Evolutionary conservation across 2,113 vertebrate species (phyloP).

Genomic region (Oxyruncus cristatus): DNA sequence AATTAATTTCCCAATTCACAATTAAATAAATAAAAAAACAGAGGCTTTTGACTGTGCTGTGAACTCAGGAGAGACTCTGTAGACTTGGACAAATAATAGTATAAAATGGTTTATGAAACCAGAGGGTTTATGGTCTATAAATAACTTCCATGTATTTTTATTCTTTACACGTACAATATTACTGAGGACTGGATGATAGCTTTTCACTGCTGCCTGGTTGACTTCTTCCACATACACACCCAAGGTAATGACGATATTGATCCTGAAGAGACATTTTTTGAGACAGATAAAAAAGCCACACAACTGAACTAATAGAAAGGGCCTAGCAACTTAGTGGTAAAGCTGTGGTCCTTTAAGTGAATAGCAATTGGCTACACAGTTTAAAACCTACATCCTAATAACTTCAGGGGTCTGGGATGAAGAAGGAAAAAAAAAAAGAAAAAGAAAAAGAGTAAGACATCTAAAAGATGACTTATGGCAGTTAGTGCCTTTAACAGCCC

Average conservation of each 20-base stretch:
- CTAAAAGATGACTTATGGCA: conserved; percentile 7
- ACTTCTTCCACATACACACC: conserved; percentile 66
- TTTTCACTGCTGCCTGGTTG: conserved; percentile 74
- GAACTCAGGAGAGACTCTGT: conserved; percentile 59
- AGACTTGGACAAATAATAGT: conserved; percentile 68
- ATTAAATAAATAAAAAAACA: conserved; percentile 60
- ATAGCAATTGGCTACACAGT: conserved; percentile 6
- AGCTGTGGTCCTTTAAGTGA: conserved; percentile 20
- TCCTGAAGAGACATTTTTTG: conserved; percentile 70
- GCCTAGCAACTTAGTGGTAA: conserved; percentile 55
- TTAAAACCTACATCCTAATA: conserved; percentile 42
- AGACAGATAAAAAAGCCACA: conserved; percentile 66
- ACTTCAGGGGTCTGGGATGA: not conserved
- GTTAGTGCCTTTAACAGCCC: not conserved
- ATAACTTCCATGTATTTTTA: conserved; percentile 75
- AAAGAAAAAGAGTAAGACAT: not conserved
- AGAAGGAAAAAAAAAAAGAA: not conserved
- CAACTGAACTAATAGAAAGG: conserved; percentile 57
- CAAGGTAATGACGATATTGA: conserved; percentile 77
- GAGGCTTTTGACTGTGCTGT: conserved; percentile 41
- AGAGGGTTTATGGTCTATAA: conserved; percentile 74
- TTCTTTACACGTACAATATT: conserved; percentile 75
- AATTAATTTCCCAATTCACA: conserved; percentile 71
- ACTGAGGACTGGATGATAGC: conserved; percentile 75
- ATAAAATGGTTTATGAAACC: conserved; percentile 74